Conservation (phyloP, 92 coral and sea anemone genomes). For the Paragorgia papillata region DNA sequence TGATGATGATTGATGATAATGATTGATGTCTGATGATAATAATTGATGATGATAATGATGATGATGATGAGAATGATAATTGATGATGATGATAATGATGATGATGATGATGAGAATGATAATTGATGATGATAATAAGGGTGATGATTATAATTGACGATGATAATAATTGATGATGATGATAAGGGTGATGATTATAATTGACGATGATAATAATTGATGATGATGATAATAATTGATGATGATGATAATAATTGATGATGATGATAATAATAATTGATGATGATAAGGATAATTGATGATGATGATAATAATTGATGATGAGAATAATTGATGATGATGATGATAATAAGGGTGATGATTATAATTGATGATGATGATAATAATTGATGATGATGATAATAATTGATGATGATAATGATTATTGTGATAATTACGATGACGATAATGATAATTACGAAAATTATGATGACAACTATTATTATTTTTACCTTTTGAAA, state of each 20-base stretch:
- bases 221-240: not conserved
- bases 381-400: not conserved
- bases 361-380: not conserved
- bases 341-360: not conserved
- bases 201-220: not conserved
- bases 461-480: not conserved
- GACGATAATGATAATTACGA: not conserved
- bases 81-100: not conserved
- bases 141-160: not conserved
- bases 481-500: conserved; percentile 33
- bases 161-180: too few species aligned
- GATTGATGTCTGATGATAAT: too few species aligned
- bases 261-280: not conserved
- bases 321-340: too few species aligned
- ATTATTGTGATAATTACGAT: not conserved
- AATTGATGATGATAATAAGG: not conserved
- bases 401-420: not conserved
- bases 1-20: not conserved
- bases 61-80: not conserved
- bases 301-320: too few species aligned
- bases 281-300: not conserved
- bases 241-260: not conserved
- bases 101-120: not conserved
- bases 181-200: not conserved
- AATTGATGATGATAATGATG: not conserved